Evolutionary conservation across 1,140 invertebrate species (phyloP).

Genomic region (Augochlora pura): DNA sequence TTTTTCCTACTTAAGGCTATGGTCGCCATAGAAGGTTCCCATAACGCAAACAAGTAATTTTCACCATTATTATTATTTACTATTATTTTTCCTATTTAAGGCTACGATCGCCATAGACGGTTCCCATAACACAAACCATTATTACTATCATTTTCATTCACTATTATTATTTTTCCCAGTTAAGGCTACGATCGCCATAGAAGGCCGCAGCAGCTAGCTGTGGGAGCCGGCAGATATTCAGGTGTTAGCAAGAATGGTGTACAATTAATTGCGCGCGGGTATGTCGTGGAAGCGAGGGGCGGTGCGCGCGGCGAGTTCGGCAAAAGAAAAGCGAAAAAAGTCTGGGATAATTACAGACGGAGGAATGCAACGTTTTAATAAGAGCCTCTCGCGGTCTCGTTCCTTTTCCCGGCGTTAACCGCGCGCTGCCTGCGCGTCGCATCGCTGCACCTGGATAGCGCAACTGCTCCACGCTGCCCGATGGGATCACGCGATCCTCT

Average conservation of each 20-base stretch:
- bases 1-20: no score
- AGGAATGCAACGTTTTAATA: conserved; percentile 29
- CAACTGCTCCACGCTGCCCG: conserved; percentile 16
- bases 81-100: no score
- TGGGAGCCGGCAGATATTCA: background rate
- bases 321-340: background rate
- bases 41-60: no score
- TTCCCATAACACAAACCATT: no score
- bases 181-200: background rate
- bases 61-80: no score
- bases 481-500: conserved; percentile 27
- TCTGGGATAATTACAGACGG: conserved; percentile 13
- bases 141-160: no score
- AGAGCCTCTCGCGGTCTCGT: background rate
- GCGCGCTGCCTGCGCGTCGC: background rate
- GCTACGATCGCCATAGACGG: no score
- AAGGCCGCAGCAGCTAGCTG: background rate
- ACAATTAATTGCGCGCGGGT: background rate
- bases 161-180: no score
- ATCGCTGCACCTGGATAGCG: conserved; percentile 33
- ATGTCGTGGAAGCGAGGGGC: background rate
- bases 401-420: no score
- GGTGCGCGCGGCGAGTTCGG: background rate
- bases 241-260: background rate
- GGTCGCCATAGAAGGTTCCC: no score